phyloP scores from a whole-genome alignment of 1,140 invertebrate genomes.

The Leucophenga varia region DNA sequence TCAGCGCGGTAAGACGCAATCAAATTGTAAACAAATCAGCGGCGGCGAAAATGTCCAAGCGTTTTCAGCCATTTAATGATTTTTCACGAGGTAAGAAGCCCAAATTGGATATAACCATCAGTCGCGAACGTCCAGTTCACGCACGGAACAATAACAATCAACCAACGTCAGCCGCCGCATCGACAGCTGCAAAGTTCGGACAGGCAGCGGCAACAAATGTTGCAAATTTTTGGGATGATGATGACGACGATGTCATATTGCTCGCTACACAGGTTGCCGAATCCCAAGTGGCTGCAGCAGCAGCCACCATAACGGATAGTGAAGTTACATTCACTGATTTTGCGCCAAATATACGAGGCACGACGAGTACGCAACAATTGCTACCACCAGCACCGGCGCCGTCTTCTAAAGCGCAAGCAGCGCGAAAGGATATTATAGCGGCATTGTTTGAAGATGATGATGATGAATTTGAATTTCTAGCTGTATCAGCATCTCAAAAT shows the following conservation, averaged over 20 bases:
- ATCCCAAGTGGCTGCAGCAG: constrained; percentile 16
- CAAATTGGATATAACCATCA: constrained; percentile 37
- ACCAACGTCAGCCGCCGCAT: neutral
- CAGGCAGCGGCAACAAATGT: constrained; percentile 1
- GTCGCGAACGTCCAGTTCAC: constrained; percentile 6
- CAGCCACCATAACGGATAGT: constrained; percentile 10
- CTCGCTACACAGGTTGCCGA: constrained; percentile 43
- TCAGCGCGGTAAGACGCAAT: too few species aligned
- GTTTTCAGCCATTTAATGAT: constrained; percentile 33
- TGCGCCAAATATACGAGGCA: constrained; percentile 17
- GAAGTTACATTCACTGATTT: constrained; percentile 40
- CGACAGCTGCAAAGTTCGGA: constrained; percentile 7
- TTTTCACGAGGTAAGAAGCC: constrained; percentile 34
- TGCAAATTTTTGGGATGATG: constrained; percentile 39
- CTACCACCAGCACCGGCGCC: constrained; percentile 2
- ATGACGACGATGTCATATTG: constrained; percentile 46
- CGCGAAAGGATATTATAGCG: constrained; percentile 17
- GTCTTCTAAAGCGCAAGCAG: neutral
- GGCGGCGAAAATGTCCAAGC: constrained; percentile 34
- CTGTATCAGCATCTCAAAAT: neutral
- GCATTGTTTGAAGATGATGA: constrained; percentile 30
- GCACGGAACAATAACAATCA: neutral
- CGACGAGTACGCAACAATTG: constrained; percentile 42
- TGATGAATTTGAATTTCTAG: constrained; percentile 29
- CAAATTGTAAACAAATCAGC: neutral